phyloP scores from a whole-genome alignment of 1,140 invertebrate genomes.

The Metopolophium dirhodum region DNA sequence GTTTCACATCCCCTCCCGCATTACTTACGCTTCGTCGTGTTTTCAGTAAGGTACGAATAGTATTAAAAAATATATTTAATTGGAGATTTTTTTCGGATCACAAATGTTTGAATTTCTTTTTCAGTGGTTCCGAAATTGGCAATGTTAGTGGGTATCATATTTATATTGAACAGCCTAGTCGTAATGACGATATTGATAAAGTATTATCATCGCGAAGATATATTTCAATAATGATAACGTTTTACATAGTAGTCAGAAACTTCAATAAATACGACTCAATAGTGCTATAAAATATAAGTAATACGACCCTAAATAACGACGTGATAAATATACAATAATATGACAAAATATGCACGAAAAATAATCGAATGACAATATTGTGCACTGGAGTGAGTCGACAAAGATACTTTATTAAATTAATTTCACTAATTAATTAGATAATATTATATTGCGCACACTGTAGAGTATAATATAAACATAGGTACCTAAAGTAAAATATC shows the following conservation, averaged over 20 bases:
- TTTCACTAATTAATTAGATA: background rate
- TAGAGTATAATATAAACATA: background rate
- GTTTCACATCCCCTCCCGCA: background rate
- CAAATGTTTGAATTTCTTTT: background rate
- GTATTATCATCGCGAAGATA: background rate
- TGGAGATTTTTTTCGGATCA: background rate
- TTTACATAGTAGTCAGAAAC: background rate
- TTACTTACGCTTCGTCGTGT: background rate
- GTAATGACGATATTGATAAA: background rate
- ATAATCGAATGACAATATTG: background rate
- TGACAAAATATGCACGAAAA: background rate
- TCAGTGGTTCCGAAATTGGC: background rate
- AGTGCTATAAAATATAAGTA: background rate
- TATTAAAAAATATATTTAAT: slow-evolving; percentile 4
- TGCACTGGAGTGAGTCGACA: no score
- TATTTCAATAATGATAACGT: background rate
- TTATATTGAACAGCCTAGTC: background rate
- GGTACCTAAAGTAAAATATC: background rate
- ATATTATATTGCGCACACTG: no score
- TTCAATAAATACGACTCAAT: background rate
- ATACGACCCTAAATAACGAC: background rate
- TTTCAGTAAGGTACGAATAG: background rate
- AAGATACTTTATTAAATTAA: background rate
- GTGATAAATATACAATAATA: background rate
- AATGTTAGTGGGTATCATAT: background rate